A percentile compares a stretch with the other conserved stretches of the same genome.
Conservation (phyloP, 2,797 vertebrate genomes). For the Alca torda region DNA sequence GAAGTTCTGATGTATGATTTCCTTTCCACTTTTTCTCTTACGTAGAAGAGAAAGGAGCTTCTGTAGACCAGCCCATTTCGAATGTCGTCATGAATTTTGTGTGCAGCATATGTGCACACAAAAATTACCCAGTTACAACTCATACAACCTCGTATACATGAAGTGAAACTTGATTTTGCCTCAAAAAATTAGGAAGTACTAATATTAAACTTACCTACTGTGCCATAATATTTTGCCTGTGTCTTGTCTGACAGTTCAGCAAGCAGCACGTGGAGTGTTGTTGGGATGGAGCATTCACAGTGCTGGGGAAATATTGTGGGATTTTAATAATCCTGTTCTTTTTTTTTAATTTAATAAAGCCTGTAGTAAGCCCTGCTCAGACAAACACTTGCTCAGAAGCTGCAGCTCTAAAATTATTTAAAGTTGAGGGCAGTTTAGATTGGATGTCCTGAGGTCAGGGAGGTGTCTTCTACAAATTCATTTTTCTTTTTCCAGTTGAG, state of each 20-base stretch:
- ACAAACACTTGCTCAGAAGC: neutral
- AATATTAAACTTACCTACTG: neutral
- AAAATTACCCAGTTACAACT: neutral
- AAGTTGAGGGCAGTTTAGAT: neutral
- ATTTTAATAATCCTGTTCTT: neutral
- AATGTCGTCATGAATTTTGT: neutral
- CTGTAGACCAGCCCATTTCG: neutral
- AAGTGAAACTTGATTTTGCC: neutral
- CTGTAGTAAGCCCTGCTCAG: neutral
- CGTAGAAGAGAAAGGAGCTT: neutral
- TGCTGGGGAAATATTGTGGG: neutral
- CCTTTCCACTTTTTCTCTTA: neutral
- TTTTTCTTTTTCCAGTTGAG: neutral
- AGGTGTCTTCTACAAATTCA: neutral
- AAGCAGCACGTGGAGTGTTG: neutral
- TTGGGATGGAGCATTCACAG: neutral
- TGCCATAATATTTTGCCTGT: neutral
- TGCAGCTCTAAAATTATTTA: neutral
- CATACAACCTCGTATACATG: neutral
- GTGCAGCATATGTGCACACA: neutral
- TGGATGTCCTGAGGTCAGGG: neutral
- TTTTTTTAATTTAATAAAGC: too few species aligned
- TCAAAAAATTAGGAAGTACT: neutral
- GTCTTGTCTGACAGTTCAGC: neutral
- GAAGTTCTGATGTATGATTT: neutral